phyloP scores from a whole-genome alignment of 2,797 vertebrate species.

The Acanthurus tractus region DNA sequence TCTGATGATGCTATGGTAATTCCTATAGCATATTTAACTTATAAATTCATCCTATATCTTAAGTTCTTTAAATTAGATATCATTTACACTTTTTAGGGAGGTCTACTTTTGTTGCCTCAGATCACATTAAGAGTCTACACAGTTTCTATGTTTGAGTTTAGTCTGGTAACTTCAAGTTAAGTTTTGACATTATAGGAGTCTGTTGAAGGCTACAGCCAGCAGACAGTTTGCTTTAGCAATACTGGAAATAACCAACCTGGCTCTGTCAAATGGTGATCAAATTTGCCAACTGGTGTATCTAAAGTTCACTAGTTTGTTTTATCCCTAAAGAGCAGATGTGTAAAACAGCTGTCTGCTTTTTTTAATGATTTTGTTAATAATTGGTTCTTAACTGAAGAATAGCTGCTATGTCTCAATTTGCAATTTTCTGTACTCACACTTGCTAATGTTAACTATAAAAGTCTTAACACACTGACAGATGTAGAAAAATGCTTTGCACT shows the following conservation, averaged over 20 bases:
- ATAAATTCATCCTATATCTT: background rate
- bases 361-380: background rate
- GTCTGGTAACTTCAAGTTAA: background rate
- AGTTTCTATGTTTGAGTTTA: background rate
- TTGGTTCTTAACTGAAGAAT: background rate
- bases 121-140: background rate
- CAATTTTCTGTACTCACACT: too few species aligned
- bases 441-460: too few species aligned
- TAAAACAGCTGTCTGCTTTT: background rate
- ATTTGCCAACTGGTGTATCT: too few species aligned
- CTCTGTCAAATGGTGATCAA: background rate
- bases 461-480: too few species aligned
- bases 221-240: background rate
- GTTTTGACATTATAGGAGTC: background rate
- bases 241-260: background rate
- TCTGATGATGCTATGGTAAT: background rate
- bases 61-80: background rate
- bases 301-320: background rate
- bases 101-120: too few species aligned
- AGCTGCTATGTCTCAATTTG: too few species aligned
- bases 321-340: background rate
- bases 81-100: background rate
- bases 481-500: too few species aligned
- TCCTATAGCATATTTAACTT: background rate
- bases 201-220: background rate